phyloP scores from a whole-genome alignment of 2,888 invertebrate species.

The Drosophila nr. medialis region DNA sequence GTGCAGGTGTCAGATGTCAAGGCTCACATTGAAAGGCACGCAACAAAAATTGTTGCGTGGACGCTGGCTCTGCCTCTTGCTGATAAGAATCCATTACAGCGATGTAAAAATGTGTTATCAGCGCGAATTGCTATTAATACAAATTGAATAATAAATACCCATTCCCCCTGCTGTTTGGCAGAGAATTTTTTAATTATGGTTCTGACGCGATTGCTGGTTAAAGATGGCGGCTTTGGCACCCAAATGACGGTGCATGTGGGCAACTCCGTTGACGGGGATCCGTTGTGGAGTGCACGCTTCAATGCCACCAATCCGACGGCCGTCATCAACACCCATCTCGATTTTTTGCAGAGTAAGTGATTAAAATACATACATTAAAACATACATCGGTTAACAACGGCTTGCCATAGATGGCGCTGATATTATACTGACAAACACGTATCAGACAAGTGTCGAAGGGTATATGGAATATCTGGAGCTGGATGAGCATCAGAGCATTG shows the following conservation, averaged over 20 bases:
- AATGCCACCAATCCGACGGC: conserved; percentile 92
- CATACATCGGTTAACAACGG: conserved; percentile 20
- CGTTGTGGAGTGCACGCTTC: conserved; percentile 94
- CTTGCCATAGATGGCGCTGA: conserved; percentile 92
- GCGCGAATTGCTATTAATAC: conserved; percentile 7
- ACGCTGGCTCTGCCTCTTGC: conserved; percentile 14
- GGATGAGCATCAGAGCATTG: conserved; percentile 88
- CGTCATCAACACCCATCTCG: conserved; percentile 92
- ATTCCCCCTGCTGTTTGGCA: background rate
- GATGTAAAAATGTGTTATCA: conserved; percentile 33
- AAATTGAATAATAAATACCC: background rate
- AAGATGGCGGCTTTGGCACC: conserved; percentile 92
- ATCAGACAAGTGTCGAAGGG: conserved; percentile 93
- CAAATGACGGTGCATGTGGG: conserved; percentile 92
- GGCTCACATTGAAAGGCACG: conserved; percentile 3
- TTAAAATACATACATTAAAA: background rate
- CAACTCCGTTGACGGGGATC: conserved; percentile 92
- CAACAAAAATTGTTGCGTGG: conserved; percentile 7
- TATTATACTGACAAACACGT: conserved; percentile 94
- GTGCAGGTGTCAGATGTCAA: conserved; percentile 47
- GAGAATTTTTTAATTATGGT: conserved; percentile 61
- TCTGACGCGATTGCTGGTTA: conserved; percentile 84
- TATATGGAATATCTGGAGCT: conserved; percentile 91
- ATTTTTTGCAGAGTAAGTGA: conserved; percentile 89
- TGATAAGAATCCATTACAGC: conserved; percentile 45